Percentiles rank a stretch among this genome's conserved stretches.
Evolutionary conservation across 2,113 vertebrate genomes (phyloP).

Genomic region (Serinus canaria): DNA sequence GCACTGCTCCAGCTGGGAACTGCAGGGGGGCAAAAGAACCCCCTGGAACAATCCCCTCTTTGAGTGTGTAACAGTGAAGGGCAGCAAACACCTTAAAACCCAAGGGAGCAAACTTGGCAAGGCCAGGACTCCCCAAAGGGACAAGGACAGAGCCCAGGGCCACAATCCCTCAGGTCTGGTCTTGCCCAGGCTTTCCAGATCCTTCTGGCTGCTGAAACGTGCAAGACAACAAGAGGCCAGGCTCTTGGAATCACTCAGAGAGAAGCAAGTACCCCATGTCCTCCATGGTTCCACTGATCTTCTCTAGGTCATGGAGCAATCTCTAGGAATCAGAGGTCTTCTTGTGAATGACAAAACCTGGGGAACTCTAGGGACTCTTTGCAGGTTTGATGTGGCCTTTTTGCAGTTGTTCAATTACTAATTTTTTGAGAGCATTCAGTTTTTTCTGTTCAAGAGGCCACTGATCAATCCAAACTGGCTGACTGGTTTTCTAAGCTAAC

Average conservation of each 20-base stretch:
- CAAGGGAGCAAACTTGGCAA: neutral
- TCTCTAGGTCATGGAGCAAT: neutral
- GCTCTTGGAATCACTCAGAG: neutral
- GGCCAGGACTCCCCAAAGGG: neutral
- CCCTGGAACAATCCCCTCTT: neutral
- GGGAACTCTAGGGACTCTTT: neutral
- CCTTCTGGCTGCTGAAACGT: neutral
- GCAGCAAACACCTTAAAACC: neutral
- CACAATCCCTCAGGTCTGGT: neutral
- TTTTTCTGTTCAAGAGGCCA: neutral
- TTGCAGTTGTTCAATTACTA: neutral
- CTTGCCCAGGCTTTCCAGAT: neutral
- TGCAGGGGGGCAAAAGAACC: neutral
- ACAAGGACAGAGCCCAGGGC: rapidly evolving
- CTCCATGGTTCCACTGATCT: neutral
- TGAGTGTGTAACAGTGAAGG: rapidly evolving
- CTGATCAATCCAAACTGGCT: rapidly evolving
- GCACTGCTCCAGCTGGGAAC: neutral
- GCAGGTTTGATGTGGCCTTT: neutral
- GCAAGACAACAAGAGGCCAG: neutral
- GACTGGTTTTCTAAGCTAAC: neutral
- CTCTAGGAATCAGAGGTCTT: neutral
- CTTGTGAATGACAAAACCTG: neutral
- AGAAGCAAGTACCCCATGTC: neutral
- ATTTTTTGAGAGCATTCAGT: neutral